Percentiles rank a stretch among this genome's conserved stretches.
Evolutionary conservation across 35 echinoderm and acorn worm species (phyloP).

Genomic region (Apostichopus californicus): DNA sequence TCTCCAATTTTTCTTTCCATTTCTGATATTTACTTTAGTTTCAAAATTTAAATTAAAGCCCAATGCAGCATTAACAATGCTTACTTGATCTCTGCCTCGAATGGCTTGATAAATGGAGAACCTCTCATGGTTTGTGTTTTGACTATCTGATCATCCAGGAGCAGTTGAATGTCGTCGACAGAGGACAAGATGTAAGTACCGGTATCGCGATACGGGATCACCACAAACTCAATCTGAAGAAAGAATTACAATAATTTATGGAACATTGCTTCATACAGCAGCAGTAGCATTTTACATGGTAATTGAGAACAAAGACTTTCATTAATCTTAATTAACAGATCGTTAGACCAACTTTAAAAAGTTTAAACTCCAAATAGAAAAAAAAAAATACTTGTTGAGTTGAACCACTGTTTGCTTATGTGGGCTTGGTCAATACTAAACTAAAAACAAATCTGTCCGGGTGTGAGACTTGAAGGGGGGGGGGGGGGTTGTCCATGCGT

Average conservation of each 20-base stretch:
- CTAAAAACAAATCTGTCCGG: too few species aligned
- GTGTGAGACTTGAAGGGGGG: too few species aligned
- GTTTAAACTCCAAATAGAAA: too few species aligned
- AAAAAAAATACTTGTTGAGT: too few species aligned
- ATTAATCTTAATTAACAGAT: too few species aligned
- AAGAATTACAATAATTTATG: not conserved
- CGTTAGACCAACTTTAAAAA: too few species aligned
- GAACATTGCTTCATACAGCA: too few species aligned
- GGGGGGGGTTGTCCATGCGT: too few species aligned
- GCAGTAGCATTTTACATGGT: too few species aligned
- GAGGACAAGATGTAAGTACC: constrained; percentile 96
- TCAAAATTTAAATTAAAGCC: not conserved
- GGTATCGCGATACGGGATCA: constrained; percentile 95
- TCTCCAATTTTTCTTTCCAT: not conserved
- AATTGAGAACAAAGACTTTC: too few species aligned
- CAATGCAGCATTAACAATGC: not conserved
- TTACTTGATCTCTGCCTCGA: constrained; percentile 95
- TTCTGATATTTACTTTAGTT: not conserved
- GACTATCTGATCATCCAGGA: constrained; percentile 98
- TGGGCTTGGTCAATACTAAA: too few species aligned
- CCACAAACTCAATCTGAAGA: constrained; percentile 94
- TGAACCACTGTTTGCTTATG: too few species aligned
- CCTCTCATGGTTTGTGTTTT: constrained; percentile 99
- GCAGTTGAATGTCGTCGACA: constrained; percentile 94
- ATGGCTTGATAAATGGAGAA: constrained; percentile 99